Percentiles rank a stretch among this genome's conserved stretches.
These are phyloP conservation scores for Lophotis ruficrista DNA, from an alignment of 2,113 vertebrate genomes.

Conservation along the genomic window DNA sequence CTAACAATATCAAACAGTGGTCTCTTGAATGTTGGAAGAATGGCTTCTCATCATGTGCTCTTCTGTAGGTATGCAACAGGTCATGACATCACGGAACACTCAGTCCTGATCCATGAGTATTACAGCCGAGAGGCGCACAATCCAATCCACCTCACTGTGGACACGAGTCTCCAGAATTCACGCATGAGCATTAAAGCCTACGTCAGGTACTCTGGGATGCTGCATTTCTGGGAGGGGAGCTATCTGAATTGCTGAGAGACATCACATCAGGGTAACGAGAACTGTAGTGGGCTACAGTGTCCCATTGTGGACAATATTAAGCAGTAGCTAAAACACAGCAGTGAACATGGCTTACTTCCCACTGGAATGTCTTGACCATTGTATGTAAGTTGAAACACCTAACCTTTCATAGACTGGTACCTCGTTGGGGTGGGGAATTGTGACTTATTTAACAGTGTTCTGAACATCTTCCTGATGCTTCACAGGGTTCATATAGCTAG, in stretches of 20 bases:
- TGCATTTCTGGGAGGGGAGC: not conserved
- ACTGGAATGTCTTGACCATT: not conserved
- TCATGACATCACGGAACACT: constrained; percentile 98
- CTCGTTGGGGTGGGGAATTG: accelerated
- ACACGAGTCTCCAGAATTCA: constrained; percentile 91
- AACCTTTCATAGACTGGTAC: not conserved
- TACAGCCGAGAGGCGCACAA: constrained; percentile 96
- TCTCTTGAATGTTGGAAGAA: not conserved
- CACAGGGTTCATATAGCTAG: not conserved
- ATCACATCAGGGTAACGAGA: not conserved
- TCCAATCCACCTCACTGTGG: constrained; percentile 94
- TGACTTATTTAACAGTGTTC: not conserved
- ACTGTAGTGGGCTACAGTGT: not conserved
- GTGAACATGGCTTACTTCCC: not conserved
- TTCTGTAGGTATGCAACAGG: constrained; percentile 93
- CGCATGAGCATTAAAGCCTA: constrained; percentile 98
- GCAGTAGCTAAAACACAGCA: not conserved
- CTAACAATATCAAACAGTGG: not conserved
- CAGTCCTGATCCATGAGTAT: constrained; percentile 96
- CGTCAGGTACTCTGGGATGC: constrained; percentile 81
- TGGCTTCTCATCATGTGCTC: not conserved
- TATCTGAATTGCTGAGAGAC: not conserved
- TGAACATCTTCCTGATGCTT: not conserved
- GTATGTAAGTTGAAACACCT: not conserved
- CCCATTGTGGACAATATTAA: not conserved